Percentiles rank a stretch among this genome's conserved stretches.
These are phyloP conservation scores for Saguinus imperator DNA, from an alignment of 2,113 vertebrate species.

Conservation along the genomic window DNA sequence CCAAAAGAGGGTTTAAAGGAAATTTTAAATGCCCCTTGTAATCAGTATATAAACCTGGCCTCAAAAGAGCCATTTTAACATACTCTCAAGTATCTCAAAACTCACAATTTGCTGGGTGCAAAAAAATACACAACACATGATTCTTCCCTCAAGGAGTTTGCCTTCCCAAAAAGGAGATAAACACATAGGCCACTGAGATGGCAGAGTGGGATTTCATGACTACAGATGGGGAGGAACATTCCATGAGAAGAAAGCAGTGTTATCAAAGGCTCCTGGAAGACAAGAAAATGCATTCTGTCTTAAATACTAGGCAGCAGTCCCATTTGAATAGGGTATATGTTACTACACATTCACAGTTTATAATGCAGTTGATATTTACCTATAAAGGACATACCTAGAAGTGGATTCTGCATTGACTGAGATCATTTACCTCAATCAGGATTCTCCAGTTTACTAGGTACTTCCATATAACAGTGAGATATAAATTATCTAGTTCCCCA, in stretches of 20 bases:
- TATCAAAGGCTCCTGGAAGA: neutral
- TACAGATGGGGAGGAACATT: neutral
- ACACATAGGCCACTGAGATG: neutral
- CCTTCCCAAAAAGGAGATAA: neutral
- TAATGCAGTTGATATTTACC: neutral
- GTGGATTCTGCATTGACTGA: neutral
- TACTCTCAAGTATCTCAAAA: neutral
- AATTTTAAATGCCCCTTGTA: neutral
- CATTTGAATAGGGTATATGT: no score
- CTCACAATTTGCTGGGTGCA: neutral
- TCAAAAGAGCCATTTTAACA: neutral
- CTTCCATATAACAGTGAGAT: neutral
- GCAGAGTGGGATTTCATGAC: neutral
- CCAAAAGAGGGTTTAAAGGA: conserved; percentile 5
- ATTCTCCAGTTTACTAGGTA: neutral
- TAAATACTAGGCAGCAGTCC: neutral
- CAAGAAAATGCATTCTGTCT: neutral
- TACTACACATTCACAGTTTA: neutral
- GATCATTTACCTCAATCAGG: neutral
- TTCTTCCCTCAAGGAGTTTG: neutral
- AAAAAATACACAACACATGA: neutral
- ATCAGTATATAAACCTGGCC: neutral
- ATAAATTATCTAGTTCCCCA: neutral
- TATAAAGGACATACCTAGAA: neutral
- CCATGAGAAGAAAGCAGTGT: neutral